These are phyloP conservation scores for Prunella strophiata DNA, from an alignment of 2,797 vertebrate species.

Conservation along the genomic window DNA sequence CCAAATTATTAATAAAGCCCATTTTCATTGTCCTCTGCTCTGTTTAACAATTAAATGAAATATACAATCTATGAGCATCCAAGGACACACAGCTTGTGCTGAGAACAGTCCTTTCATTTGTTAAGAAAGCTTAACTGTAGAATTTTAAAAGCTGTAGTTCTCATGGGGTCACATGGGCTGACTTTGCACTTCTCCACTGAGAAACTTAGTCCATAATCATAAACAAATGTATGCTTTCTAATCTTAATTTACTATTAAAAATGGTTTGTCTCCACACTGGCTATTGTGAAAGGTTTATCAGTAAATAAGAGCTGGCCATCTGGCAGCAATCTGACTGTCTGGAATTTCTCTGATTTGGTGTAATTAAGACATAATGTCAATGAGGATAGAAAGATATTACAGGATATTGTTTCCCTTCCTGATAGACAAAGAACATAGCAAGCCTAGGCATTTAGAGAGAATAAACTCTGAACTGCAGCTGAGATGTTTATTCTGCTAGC, in stretches of 20 bases:
- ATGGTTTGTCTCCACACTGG: slow-evolving; percentile 53
- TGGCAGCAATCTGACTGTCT: slow-evolving; percentile 75
- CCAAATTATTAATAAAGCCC: not conserved
- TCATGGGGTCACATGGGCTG: not conserved
- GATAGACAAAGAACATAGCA: slow-evolving; percentile 72
- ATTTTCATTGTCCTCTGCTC: not conserved
- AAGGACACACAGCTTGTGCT: not conserved
- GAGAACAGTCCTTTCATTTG: not conserved
- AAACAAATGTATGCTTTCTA: slow-evolving; percentile 28
- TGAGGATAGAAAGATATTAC: slow-evolving; percentile 75
- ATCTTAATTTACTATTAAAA: slow-evolving; percentile 59
- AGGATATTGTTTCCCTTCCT: slow-evolving; percentile 76
- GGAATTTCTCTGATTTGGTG: slow-evolving; percentile 71
- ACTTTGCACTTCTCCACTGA: slow-evolving; percentile 33
- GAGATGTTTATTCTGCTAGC: slow-evolving; percentile 71
- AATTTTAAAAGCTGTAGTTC: not conserved
- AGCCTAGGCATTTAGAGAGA: slow-evolving; percentile 72
- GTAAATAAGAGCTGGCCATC: slow-evolving; percentile 75
- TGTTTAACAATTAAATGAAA: not conserved
- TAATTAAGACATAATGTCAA: slow-evolving; percentile 78
- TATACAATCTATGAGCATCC: not conserved
- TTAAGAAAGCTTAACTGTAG: not conserved
- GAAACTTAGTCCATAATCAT: slow-evolving; percentile 17
- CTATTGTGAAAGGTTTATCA: slow-evolving; percentile 77
- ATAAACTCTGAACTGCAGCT: slow-evolving; percentile 76